Conservation (phyloP, 1,140 invertebrate species). For the Drosophila azteca region DNA sequence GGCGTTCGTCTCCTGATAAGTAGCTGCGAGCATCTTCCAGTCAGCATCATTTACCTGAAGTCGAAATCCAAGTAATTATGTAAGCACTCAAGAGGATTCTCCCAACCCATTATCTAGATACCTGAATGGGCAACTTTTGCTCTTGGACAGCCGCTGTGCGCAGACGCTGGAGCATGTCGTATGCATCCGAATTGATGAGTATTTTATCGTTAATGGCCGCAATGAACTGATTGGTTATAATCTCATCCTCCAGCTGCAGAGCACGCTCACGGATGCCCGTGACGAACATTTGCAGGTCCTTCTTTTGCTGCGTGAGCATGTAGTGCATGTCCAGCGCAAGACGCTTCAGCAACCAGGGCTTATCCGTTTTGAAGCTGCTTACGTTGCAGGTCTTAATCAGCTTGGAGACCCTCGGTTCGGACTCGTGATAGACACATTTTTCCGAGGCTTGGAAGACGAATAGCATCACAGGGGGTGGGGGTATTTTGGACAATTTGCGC, state of each 20-base stretch:
- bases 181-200: slow-evolving; percentile 19
- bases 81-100: not conserved
- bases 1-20: not conserved
- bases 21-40: slow-evolving; percentile 7
- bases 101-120: slow-evolving; percentile 3
- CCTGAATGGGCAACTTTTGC: slow-evolving; percentile 23
- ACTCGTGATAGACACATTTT: slow-evolving; percentile 5
- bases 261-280: slow-evolving; percentile 54
- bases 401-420: slow-evolving; percentile 11
- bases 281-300: slow-evolving; percentile 30
- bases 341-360: slow-evolving; percentile 35
- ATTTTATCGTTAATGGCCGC: slow-evolving; percentile 17
- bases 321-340: slow-evolving; percentile 46
- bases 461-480: slow-evolving; percentile 60
- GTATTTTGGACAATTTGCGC: slow-evolving; percentile 1
- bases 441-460: slow-evolving; percentile 42
- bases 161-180: slow-evolving; percentile 35
- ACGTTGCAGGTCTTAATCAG: slow-evolving; percentile 16
- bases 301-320: slow-evolving; percentile 53
- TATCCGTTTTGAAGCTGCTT: not conserved
- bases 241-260: slow-evolving; percentile 48
- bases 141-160: slow-evolving; percentile 4
- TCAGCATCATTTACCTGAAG: slow-evolving; percentile 33
- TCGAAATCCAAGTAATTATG: not conserved
- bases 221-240: slow-evolving; percentile 24